phyloP scores from a whole-genome alignment of 2,113 vertebrate genomes.

The Fulmarus glacialis region DNA sequence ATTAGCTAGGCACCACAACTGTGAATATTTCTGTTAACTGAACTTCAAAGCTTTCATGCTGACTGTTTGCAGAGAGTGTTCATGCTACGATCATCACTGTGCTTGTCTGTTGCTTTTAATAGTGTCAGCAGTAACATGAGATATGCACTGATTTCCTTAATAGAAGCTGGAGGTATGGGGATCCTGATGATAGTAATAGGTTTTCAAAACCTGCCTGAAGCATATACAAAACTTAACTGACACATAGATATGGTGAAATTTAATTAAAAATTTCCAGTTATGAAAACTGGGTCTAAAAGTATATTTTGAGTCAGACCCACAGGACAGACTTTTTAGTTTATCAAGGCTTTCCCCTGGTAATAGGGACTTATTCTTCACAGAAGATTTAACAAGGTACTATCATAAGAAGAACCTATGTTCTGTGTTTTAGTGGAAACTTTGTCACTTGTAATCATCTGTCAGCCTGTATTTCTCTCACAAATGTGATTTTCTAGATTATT shows the following conservation, averaged over 20 bases:
- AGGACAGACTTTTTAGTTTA: background rate
- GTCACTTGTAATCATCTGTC: fast-evolving
- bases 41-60: conserved; percentile 42
- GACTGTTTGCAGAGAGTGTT: background rate
- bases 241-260: background rate
- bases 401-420: background rate
- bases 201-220: background rate
- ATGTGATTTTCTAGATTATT: background rate
- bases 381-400: background rate
- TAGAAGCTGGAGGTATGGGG: background rate
- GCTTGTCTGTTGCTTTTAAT: background rate
- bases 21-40: conserved; percentile 55
- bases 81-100: background rate
- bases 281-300: background rate
- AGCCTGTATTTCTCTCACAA: background rate
- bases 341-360: background rate
- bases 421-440: background rate
- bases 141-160: background rate
- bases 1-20: background rate
- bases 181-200: background rate
- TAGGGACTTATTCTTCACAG: background rate
- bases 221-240: background rate
- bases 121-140: background rate
- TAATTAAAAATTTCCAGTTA: background rate
- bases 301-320: background rate